Evolutionary conservation across 2,113 vertebrate genomes (phyloP), one percentile per base, ranked within the genome.

Genomic region (Platichthys stellatus): DNA sequence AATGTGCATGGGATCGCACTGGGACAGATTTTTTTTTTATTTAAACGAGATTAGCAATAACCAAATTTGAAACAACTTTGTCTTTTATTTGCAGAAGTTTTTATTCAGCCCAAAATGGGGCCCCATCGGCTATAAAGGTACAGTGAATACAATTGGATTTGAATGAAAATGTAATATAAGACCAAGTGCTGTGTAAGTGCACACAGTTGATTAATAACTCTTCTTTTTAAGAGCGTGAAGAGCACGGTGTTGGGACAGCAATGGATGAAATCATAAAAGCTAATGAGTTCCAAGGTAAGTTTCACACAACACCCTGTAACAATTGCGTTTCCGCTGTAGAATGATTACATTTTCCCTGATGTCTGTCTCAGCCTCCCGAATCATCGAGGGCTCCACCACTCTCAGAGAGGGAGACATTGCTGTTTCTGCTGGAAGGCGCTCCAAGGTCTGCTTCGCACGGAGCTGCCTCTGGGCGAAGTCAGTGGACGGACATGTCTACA

Each of bases 221-320:
- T 85, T 69, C 11, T 77, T 72, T 83, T 72, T 43, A 61, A 92
- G 90, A 86, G 53, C 80, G 59, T 14, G 61, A 78, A n/a, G 68
- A 81, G 3, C 38, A 62, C 9, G 78, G 28, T 18, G 84, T 87
- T 31, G 75, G 61, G 80, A 91, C 90, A 7, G 91, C 89, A 13
- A 95, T 94, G 94, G 93, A 94, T 71, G 86, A 88, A 69, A 95
- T 95, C 53, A 95, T 94, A 40, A 88, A 91, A 84, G 62, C 86
- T 3, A 95, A 94, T 74, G 93, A 93, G 76, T 73, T 85, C 6
- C 85, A 90, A 83, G 81, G 94, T 93, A 84, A 87, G 68, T 21
- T 59, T 5, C 15, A 24, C 10, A 56, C 2, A 47, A 26, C 14
- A 74, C 38, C 2, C 17, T 54, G 53, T 58, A 47, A 58, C 53